phyloP scores from a whole-genome alignment of 2,888 invertebrate genomes.

The Nymphalis polychloros region DNA sequence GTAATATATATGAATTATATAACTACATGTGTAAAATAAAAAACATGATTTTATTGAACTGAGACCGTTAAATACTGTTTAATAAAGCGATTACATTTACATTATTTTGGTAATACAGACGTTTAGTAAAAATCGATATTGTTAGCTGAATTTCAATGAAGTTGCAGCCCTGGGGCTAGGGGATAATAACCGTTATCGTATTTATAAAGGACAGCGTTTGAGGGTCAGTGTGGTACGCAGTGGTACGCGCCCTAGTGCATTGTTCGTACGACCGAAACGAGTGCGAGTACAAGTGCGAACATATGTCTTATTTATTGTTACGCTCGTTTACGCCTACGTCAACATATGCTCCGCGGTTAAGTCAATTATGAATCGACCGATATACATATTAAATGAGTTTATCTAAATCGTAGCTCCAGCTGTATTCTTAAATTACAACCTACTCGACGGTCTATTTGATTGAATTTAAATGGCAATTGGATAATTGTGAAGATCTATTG shows the following conservation, averaged over 20 bases:
- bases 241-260: conserved; percentile 29
- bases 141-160: background rate
- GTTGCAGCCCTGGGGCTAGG: conserved; percentile 33
- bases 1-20: too few relatives aligned
- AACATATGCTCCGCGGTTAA: conserved; percentile 25
- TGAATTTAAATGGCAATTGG: conserved; percentile 30
- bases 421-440: conserved; percentile 18
- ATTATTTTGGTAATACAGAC: background rate
- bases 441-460: conserved; percentile 24
- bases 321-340: conserved; percentile 9
- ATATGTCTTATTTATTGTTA: conserved; percentile 24
- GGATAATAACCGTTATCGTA: conserved; percentile 37
- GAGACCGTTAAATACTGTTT: too few relatives aligned
- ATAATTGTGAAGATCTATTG: conserved; percentile 27
- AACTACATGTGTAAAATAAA: too few relatives aligned
- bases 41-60: background rate
- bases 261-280: conserved; percentile 20
- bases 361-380: conserved; percentile 17
- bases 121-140: conserved; percentile 3
- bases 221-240: conserved; percentile 32
- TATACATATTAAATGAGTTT: conserved; percentile 4
- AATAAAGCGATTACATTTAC: too few relatives aligned
- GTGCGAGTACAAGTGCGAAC: conserved; percentile 14
- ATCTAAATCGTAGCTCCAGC: conserved; percentile 7
- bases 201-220: conserved; percentile 38